phyloP scores from a whole-genome alignment of 2,797 vertebrate genomes.

The Salmo trutta region DNA sequence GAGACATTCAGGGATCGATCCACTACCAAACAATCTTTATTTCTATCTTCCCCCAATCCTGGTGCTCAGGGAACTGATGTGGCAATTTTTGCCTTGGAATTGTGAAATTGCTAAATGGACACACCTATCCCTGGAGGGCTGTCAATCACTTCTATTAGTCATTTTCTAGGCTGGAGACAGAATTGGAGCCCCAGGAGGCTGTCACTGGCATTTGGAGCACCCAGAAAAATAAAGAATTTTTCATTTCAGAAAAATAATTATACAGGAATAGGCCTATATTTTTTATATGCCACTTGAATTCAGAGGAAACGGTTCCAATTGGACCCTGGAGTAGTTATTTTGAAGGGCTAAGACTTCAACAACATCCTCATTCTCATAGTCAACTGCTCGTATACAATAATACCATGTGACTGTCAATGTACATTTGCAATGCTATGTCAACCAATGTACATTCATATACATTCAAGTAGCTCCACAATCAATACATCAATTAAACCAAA shows the following conservation, averaged over 20 bases:
- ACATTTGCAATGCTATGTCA: background rate
- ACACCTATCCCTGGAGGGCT: conserved; percentile 60
- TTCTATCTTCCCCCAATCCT: conserved; percentile 63
- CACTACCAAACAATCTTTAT: conserved; percentile 65
- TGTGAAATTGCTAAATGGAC: conserved; percentile 68
- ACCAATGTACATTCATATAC: background rate
- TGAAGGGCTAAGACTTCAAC: background rate
- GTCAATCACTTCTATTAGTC: conserved; percentile 74
- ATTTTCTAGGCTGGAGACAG: conserved; percentile 66
- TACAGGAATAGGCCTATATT: conserved; percentile 44
- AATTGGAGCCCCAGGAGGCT: conserved; percentile 51
- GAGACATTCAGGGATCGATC: conserved; percentile 69
- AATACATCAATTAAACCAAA: conserved; percentile 49
- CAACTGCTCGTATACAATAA: background rate
- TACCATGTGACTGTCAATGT: background rate
- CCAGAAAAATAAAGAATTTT: conserved; percentile 29
- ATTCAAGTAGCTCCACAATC: background rate
- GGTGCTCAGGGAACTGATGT: conserved; percentile 55
- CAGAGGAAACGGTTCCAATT: conserved; percentile 8
- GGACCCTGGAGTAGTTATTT: background rate
- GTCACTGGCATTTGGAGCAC: conserved; percentile 63
- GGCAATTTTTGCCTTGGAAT: conserved; percentile 57
- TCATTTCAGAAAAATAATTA: conserved; percentile 54
- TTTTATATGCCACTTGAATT: conserved; percentile 32
- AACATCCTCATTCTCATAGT: background rate